Base-by-base conservation (phyloP, 2,113 vertebrate genomes). In the Toxostoma redivivum region DNA sequence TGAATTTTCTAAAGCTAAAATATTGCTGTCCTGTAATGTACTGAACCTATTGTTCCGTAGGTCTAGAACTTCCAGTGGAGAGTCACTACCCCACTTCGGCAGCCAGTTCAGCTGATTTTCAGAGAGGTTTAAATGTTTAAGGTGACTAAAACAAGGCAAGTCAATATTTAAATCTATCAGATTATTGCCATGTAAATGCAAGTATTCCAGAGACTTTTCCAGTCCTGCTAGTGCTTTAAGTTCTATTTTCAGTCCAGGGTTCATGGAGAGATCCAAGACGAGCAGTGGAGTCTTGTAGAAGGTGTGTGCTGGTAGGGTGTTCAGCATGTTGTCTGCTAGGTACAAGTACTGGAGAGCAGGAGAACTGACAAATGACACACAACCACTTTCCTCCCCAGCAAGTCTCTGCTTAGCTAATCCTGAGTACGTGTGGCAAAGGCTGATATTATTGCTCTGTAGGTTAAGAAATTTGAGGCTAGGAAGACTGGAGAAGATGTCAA, bases 1-100 rank as follows among this genome's bases (percentile, higher is more conserved):
- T 5, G 98, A 99, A 70, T 85, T 97, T 86, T 99, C 98, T 96
- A 99, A 90, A 19, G 97, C 97, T 0, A 97, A 94, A 73, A 99
- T 97, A 40, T 98, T 98, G 37, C 97, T 97, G 86, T 97, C 85
- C 8, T 99, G 97, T 71, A 99, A 96, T 4, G 98, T 97, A 57
- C 98, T 98, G 91, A 99, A 97, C 80, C 98, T 98, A 72, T 99
- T 99, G 96, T 99, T 99, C 73, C 98, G 97, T 67, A 99, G 97
- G 93, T 99, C 99, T n/a, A 99, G 94, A 18, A 98, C 98, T 81
- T 89, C 86, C 6, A 89, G 13, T 30, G 97, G 98, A 21, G 98
- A 98, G 10, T 98, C 97, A 72, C 92, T 97, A 17, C 94, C 98
- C 98, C 98, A 98, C 24, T 90, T 80, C 0, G 99, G 98, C 12